Conservation (phyloP, 2,113 vertebrate genomes). For the Gymnorhina tibicen region DNA sequence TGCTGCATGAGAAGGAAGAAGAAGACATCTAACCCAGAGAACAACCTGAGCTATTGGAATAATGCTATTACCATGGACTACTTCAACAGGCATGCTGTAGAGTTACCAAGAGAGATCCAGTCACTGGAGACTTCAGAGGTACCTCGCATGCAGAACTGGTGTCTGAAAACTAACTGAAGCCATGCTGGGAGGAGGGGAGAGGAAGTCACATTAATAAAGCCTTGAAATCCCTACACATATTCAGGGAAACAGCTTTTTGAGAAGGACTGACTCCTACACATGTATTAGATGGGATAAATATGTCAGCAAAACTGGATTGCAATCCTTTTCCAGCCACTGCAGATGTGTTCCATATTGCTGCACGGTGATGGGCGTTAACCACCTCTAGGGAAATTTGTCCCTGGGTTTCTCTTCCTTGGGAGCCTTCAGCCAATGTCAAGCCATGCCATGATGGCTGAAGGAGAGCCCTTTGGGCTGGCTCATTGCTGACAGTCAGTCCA, state of each 20-base stretch:
- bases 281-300: background rate
- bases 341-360: background rate
- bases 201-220: background rate
- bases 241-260: background rate
- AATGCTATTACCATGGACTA: slow-evolving; percentile 99
- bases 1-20: slow-evolving; percentile 96
- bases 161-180: background rate
- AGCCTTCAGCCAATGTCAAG: background rate
- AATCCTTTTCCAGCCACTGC: background rate
- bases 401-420: background rate
- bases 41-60: slow-evolving; percentile 99
- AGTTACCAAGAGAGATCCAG: slow-evolving; percentile 93
- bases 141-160: background rate
- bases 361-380: rapidly evolving
- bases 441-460: background rate
- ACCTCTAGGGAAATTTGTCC: background rate
- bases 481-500: background rate
- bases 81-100: slow-evolving; percentile 95
- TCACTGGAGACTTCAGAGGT: slow-evolving; percentile 95
- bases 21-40: slow-evolving; percentile 93
- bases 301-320: background rate
- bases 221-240: background rate
- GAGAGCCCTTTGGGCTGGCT: background rate
- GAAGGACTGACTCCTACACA: background rate
- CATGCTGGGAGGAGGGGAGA: background rate